These are phyloP conservation scores for Hippolais icterina DNA, from an alignment of 2,113 vertebrate genomes.

Conservation along the genomic window DNA sequence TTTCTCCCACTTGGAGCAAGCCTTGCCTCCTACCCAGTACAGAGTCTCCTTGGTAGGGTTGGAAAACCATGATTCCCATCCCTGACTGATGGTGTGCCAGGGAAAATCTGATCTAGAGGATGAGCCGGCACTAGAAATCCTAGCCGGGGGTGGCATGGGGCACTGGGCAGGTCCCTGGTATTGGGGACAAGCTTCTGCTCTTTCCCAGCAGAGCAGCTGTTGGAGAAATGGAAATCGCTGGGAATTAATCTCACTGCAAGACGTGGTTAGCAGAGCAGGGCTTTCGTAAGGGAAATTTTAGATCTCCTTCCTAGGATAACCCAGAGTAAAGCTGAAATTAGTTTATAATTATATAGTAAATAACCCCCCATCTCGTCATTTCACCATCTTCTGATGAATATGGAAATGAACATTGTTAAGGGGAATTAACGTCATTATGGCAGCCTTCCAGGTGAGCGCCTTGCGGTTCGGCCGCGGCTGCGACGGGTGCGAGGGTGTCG, in stretches of 20 bases:
- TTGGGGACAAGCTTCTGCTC: not conserved
- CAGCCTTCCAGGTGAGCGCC: constrained; percentile 27
- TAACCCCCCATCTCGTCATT: constrained; percentile 8
- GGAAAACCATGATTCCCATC: not conserved
- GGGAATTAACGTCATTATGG: constrained; percentile 1
- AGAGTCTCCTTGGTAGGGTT: not conserved
- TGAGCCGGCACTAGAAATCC: not conserved
- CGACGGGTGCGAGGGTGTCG: not conserved
- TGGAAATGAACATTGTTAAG: constrained; percentile 18
- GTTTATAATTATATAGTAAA: constrained; percentile 43
- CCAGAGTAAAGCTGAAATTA: constrained; percentile 16
- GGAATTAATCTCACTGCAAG: not conserved
- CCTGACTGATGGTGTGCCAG: not conserved
- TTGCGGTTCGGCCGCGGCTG: not conserved
- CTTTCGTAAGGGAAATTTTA: constrained; percentile 53
- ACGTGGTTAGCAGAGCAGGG: not conserved
- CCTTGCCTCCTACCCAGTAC: not conserved
- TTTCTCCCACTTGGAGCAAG: not conserved
- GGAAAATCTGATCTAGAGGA: not conserved
- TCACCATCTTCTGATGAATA: constrained; percentile 45
- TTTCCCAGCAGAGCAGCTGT: constrained; percentile 36
- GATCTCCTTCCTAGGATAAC: constrained; percentile 48
- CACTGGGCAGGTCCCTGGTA: not conserved
- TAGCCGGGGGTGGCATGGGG: not conserved
- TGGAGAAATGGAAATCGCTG: not conserved